These are phyloP conservation scores for Trichacis sp. DNA, from an alignment of 2,888 invertebrate genomes.

Conservation along the genomic window DNA sequence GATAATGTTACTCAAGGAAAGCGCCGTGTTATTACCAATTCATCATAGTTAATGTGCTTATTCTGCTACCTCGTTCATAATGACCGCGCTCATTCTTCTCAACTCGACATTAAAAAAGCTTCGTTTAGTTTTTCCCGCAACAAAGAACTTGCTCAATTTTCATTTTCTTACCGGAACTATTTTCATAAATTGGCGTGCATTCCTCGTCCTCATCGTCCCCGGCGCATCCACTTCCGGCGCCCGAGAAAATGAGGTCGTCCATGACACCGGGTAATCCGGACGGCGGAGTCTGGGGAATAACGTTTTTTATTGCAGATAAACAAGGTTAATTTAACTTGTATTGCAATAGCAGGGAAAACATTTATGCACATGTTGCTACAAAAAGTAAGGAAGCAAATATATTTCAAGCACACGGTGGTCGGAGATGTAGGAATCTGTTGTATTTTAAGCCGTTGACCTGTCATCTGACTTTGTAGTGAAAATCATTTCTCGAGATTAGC, in stretches of 20 bases:
- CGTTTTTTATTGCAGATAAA: no score
- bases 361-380: no score
- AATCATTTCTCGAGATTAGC: no score
- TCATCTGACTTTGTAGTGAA: no score
- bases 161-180: slow-evolving; percentile 78
- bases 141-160: slow-evolving; percentile 68
- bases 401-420: no score
- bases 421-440: no score
- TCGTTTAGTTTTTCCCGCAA: neutral
- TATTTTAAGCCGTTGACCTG: no score
- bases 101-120: neutral
- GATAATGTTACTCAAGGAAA: neutral
- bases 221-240: slow-evolving; percentile 91
- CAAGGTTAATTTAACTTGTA: no score
- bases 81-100: slow-evolving; percentile 15
- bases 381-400: no score
- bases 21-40: slow-evolving; percentile 8
- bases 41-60: slow-evolving; percentile 26
- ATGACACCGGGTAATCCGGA: slow-evolving; percentile 82
- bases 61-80: slow-evolving; percentile 9
- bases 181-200: slow-evolving; percentile 85
- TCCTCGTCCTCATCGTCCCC: slow-evolving; percentile 93
- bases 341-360: no score
- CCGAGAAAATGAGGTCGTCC: slow-evolving; percentile 93
- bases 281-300: slow-evolving; percentile 79